Base-by-base conservation (phyloP, 2,888 invertebrate species). In the Lycophotia porphyrea region DNA sequence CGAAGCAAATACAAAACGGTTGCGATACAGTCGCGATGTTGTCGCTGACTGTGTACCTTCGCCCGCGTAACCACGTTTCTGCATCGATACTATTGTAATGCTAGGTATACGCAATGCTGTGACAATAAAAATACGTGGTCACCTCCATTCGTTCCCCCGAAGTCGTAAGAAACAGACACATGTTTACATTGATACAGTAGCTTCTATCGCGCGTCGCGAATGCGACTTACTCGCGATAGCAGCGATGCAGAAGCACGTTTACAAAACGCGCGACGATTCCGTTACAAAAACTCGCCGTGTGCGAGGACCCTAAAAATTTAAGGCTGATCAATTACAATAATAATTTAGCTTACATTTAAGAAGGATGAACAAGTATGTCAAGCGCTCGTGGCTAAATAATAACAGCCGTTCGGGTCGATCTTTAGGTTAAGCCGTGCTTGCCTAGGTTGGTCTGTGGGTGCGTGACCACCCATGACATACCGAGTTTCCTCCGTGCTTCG, bases 311-410 rank as follows among this genome's bases (percentile, higher is more conserved):
- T 63, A 39, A 39, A 44, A 65, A 58, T 60, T 52, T 36, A 8
- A 66, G 7, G 44, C 47, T 27, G 39, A 70, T 55, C 63, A 7
- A 34, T 34, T 55, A 27, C 27, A 67, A 58, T 49, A 63, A 34
- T 75, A 66, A 76, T 76, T 78, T 27, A 55, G 1, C 2, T 49
- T 7, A 67, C n/a, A 42, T 78, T 75, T n/a, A 39, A 66, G 31
- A 15, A 47, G 18, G 21, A n/a, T 4, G n/a, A 65, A 64, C 64
- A 74, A 63, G 42, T 63, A 27, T 39, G n/a, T 49, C 5, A 69
- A 55, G 55, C n/a, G n/a, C n/a, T n/a, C n/a, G n/a, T n/a, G n/a
- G n/a, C n/a, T n/a, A n/a, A n/a, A n/a, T n/a, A n/a, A n/a, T n/a
- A n/a, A n/a, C n/a, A n/a, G n/a, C n/a, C n/a, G n/a, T n/a, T n/a